Percentiles rank a stretch among this genome's conserved stretches.
Evolutionary conservation across 64 coral and sea anemone genomes (phyloP).

Genomic region (Acropora yongei): DNA sequence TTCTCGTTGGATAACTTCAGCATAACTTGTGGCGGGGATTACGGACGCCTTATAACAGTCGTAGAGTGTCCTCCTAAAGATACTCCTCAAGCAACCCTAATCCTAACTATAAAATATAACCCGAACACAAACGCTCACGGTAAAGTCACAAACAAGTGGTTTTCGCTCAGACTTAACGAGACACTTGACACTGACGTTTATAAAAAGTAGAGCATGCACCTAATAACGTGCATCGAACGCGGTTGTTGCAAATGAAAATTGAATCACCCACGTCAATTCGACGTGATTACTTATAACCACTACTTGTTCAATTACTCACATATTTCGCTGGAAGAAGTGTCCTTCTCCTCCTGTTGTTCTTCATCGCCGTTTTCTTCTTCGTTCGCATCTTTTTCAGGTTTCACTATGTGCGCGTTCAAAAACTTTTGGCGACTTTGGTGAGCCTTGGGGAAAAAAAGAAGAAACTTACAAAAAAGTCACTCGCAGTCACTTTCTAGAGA

Average conservation of each 20-base stretch:
- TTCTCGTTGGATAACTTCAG: no score
- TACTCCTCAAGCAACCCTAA: no score
- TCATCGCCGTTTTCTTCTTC: conserved; percentile 83
- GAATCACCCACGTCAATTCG: background rate
- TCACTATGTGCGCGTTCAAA: conserved; percentile 93
- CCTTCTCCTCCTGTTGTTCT: conserved; percentile 49
- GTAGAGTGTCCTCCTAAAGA: no score
- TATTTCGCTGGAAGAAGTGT: conserved; percentile 75
- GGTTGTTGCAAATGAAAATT: background rate
- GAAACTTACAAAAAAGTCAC: background rate
- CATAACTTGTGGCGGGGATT: background rate
- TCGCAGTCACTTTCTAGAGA: background rate
- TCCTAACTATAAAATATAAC: no score
- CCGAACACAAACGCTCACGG: no score
- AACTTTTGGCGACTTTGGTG: conserved; percentile 95
- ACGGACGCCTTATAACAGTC: no score
- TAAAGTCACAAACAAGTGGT: no score
- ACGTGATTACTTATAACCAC: background rate
- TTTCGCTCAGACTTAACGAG: no score
- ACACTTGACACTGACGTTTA: no score
- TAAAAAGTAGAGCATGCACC: no score
- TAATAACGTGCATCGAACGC: background rate
- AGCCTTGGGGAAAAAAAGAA: conserved; percentile 44
- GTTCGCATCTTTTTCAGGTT: conserved; percentile 68
- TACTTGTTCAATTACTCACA: conserved; percentile 54